These are phyloP conservation scores for Heteromormyrus szaboi DNA, from an alignment of 2,797 vertebrate genomes.

Conservation along the genomic window DNA sequence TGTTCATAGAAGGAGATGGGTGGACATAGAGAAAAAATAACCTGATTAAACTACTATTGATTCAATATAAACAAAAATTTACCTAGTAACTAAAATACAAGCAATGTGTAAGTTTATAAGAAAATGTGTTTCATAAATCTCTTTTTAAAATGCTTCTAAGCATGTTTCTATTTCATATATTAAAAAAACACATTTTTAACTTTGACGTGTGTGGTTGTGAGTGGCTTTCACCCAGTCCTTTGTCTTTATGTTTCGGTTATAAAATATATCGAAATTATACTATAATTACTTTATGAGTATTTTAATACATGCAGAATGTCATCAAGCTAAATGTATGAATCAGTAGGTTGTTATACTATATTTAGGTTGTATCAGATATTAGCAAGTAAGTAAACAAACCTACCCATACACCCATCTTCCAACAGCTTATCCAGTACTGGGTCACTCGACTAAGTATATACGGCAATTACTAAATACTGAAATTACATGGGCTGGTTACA, in stretches of 20 bases:
- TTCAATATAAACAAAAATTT: not conserved
- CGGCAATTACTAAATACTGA: not conserved
- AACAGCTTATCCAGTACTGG: not conserved
- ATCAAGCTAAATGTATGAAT: not conserved
- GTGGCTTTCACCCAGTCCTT: not conserved
- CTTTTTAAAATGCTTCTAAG: not conserved
- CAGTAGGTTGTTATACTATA: not conserved
- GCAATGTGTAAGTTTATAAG: not conserved
- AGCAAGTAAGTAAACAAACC: not conserved
- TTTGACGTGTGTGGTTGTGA: not conserved
- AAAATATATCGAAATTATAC: not conserved
- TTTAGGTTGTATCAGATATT: not conserved
- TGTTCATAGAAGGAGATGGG: not conserved
- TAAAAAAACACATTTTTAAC: not conserved
- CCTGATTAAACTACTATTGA: not conserved
- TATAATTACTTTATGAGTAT: not conserved
- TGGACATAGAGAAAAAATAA: not conserved
- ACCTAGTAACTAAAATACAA: constrained; percentile 6
- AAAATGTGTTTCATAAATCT: not conserved
- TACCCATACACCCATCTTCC: not conserved
- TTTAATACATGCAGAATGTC: not conserved
- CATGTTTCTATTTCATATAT: constrained; percentile 15
- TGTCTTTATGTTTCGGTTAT: not conserved
- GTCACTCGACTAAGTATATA: not conserved
- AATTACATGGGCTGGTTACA: not conserved